Conservation (phyloP, 2,888 invertebrate species). For the Didymodactylos carnosus region DNA sequence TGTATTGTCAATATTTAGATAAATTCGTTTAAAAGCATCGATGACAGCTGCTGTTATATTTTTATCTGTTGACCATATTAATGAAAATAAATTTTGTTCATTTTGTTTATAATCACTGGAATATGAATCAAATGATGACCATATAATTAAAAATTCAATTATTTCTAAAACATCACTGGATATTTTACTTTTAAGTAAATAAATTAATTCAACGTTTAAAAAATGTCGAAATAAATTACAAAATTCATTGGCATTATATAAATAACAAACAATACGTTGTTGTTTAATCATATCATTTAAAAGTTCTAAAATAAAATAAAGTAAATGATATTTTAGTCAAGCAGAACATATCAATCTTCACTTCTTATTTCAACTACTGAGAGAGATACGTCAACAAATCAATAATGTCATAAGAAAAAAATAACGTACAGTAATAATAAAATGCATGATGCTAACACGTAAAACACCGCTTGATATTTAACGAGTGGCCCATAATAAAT, state of each 20-base stretch:
- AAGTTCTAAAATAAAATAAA: too few species aligned
- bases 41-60: neutral
- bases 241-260: neutral
- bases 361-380: too few species aligned
- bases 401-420: too few species aligned
- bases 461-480: too few species aligned
- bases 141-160: neutral
- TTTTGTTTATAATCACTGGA: neutral
- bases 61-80: neutral
- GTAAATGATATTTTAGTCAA: too few species aligned
- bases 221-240: neutral
- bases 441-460: too few species aligned
- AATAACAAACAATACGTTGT: too few species aligned
- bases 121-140: neutral
- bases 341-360: too few species aligned
- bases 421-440: too few species aligned
- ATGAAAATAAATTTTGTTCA: neutral
- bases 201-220: neutral
- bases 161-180: neutral
- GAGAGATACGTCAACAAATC: too few species aligned
- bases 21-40: neutral
- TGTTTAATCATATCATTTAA: too few species aligned
- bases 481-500: too few species aligned
- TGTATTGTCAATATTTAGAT: neutral
- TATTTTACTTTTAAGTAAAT: neutral